phyloP scores from a whole-genome alignment of 2,797 vertebrate genomes.

The Arrhamphus sclerolepis region DNA sequence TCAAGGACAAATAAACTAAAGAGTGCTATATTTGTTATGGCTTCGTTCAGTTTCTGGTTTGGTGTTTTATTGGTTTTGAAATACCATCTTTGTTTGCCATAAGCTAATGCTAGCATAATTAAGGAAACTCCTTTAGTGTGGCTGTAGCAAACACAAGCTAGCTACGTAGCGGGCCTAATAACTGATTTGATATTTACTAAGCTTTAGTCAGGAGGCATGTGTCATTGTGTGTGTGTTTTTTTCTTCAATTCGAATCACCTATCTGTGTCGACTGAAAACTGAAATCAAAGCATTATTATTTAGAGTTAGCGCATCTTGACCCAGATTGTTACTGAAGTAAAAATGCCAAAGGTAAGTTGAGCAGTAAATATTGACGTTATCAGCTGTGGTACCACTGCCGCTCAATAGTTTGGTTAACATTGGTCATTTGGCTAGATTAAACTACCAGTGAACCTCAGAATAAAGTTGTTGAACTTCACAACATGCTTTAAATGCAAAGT shows the following conservation, averaged over 20 bases:
- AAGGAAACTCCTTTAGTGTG: conserved; percentile 30
- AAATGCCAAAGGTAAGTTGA: conserved; percentile 16
- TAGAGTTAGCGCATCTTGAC: conserved; percentile 13
- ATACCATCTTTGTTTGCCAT: conserved; percentile 22
- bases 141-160: conserved; percentile 30
- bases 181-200: conserved; percentile 50
- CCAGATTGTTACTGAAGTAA: conserved; percentile 14
- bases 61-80: background rate
- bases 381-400: background rate
- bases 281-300: background rate
- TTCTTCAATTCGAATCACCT: too few relatives aligned
- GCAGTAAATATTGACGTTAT: conserved; percentile 19
- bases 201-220: conserved; percentile 28
- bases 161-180: conserved; percentile 58
- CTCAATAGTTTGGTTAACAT: background rate
- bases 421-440: background rate
- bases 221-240: conserved; percentile 9
- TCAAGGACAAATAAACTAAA: background rate
- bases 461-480: too few relatives aligned
- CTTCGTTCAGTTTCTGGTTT: conserved; percentile 2
- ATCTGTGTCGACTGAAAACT: too few relatives aligned
- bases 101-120: conserved; percentile 40
- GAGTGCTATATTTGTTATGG: background rate
- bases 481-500: too few relatives aligned
- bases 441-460: background rate